These are phyloP conservation scores for Pseudeuparius sepicola DNA, from an alignment of 2,888 invertebrate genomes.

Conservation along the genomic window DNA sequence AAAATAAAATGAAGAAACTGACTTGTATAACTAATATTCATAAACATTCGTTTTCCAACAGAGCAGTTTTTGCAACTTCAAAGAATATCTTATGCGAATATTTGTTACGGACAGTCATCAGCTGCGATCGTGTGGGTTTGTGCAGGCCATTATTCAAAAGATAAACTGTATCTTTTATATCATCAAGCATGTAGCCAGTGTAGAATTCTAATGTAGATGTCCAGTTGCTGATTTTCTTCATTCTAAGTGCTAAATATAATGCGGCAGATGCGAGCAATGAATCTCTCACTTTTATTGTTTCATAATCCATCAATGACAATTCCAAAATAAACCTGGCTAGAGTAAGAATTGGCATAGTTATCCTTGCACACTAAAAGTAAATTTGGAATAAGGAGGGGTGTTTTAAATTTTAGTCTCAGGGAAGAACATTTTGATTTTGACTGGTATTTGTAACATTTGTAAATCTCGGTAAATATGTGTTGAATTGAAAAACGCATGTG, in stretches of 20 bases:
- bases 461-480: too few species aligned
- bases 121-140: slow-evolving; percentile 64
- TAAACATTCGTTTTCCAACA: slow-evolving; percentile 34
- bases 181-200: slow-evolving; percentile 65
- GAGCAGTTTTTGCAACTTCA: slow-evolving; percentile 78
- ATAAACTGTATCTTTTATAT: slow-evolving; percentile 62
- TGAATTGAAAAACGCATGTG: too few species aligned
- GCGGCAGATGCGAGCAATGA: slow-evolving; percentile 86
- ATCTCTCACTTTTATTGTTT: slow-evolving; percentile 66
- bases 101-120: slow-evolving; percentile 83
- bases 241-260: slow-evolving; percentile 75
- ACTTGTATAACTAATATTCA: too few species aligned
- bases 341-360: slow-evolving; percentile 85
- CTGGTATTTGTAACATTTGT: too few species aligned
- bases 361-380: slow-evolving; percentile 60
- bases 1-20: too few species aligned
- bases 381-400: too few species aligned
- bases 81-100: slow-evolving; percentile 92
- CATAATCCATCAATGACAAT: slow-evolving; percentile 85
- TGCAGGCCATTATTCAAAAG: slow-evolving; percentile 68
- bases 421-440: too few species aligned
- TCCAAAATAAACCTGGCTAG: slow-evolving; percentile 92
- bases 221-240: slow-evolving; percentile 71
- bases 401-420: too few species aligned
- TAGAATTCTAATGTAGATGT: slow-evolving; percentile 66